Conservation (phyloP, 2,797 vertebrate genomes). For the Sebastes elongatus region DNA sequence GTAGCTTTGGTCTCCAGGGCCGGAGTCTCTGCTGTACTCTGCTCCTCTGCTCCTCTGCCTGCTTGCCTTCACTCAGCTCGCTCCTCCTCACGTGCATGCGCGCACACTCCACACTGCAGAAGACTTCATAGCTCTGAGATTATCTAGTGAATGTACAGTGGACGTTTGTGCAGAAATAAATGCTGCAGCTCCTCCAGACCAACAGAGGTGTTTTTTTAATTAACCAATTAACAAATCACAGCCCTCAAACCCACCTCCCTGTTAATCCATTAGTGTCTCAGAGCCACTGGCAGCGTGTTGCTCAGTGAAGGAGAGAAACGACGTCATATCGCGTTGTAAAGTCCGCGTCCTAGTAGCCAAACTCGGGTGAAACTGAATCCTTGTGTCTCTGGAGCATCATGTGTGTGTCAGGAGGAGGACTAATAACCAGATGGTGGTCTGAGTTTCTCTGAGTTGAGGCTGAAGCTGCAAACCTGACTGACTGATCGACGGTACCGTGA, state of each 20-base stretch:
- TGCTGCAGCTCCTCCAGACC: too few relatives aligned
- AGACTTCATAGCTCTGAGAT: too few relatives aligned
- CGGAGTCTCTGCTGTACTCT: too few relatives aligned
- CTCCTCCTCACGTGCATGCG: fast-evolving
- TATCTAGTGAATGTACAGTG: too few relatives aligned
- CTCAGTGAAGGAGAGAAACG: background rate
- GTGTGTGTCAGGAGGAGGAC: background rate
- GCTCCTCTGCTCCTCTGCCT: too few relatives aligned
- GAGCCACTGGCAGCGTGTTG: background rate
- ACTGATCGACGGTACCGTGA: background rate
- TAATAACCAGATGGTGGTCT: background rate
- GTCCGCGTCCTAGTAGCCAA: background rate
- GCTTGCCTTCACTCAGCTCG: too few relatives aligned
- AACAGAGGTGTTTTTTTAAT: too few relatives aligned
- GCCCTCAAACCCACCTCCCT: background rate
- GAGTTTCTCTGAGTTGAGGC: background rate
- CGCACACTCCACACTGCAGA: too few relatives aligned
- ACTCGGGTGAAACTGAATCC: background rate
- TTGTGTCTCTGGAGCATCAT: background rate
- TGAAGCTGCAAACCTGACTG: background rate
- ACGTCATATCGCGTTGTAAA: background rate
- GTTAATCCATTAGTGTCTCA: background rate
- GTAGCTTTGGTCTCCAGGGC: too few relatives aligned
- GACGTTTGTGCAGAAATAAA: too few relatives aligned
- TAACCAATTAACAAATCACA: background rate